phyloP scores from a whole-genome alignment of 2,888 invertebrate genomes.

The Xestia xanthographa region DNA sequence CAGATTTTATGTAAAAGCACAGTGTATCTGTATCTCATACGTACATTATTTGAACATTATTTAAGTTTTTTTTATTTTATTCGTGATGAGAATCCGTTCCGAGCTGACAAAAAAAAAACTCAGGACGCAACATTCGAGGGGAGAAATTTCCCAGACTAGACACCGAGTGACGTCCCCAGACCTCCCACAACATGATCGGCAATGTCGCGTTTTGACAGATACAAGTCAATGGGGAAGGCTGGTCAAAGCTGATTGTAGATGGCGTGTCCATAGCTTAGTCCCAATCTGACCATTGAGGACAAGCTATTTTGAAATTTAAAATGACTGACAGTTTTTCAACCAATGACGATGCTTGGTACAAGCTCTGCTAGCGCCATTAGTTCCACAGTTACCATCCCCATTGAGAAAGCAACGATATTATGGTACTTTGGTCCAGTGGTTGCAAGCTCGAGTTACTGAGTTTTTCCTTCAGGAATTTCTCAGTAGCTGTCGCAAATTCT shows the following conservation, averaged over 20 bases:
- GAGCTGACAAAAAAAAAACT: background rate
- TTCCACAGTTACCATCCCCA: too few species aligned
- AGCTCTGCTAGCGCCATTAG: too few species aligned
- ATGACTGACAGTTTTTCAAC: too few species aligned
- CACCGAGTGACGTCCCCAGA: background rate
- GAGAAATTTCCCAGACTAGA: background rate
- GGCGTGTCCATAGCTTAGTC: too few species aligned
- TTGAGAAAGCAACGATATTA: too few species aligned
- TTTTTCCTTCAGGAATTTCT: background rate
- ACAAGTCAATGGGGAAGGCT: too few species aligned
- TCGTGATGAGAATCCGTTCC: background rate
- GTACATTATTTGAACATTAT: background rate
- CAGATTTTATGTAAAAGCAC: background rate
- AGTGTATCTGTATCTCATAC: conserved; percentile 13
- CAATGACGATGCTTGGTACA: too few species aligned
- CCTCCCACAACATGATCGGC: background rate
- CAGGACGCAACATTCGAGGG: background rate
- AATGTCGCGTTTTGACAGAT: background rate
- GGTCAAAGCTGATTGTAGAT: too few species aligned
- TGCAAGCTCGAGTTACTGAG: too few species aligned
- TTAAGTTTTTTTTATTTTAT: background rate
- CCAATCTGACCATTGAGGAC: too few species aligned
- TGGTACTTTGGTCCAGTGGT: too few species aligned
- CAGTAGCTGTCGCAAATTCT: background rate
- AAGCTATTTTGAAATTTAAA: too few species aligned